These are phyloP conservation scores for Laspeyria flexula DNA, from an alignment of 2,888 invertebrate species.

Conservation along the genomic window DNA sequence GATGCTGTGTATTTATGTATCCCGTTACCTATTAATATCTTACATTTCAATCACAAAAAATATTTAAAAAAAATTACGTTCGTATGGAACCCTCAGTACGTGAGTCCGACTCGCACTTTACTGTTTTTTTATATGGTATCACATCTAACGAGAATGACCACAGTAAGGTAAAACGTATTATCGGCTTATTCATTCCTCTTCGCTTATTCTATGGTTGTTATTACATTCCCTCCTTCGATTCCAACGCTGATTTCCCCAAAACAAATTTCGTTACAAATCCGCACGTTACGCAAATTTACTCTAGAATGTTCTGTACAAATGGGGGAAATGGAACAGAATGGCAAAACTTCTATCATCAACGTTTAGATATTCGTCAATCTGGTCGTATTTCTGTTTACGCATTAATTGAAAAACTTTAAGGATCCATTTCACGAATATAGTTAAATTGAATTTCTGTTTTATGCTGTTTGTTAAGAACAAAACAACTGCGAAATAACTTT, in stretches of 20 bases:
- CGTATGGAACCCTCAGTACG: too few species aligned
- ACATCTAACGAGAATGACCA: too few species aligned
- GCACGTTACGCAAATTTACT: slow-evolving; percentile 12
- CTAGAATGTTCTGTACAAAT: slow-evolving; percentile 7
- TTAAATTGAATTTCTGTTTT: too few species aligned
- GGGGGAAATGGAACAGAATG: slow-evolving; percentile 3
- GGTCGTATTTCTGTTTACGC: slow-evolving; percentile 21
- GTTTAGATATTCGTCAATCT: slow-evolving; percentile 16
- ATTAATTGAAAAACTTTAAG: slow-evolving; percentile 51
- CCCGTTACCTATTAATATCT: too few species aligned
- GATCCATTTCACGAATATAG: slow-evolving; percentile 7
- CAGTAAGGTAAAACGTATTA: background rate
- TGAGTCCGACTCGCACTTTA: too few species aligned
- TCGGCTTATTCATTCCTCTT: background rate
- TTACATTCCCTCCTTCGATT: slow-evolving; percentile 9
- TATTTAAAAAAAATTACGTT: too few species aligned
- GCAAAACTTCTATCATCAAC: slow-evolving; percentile 9
- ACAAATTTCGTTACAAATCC: slow-evolving; percentile 14
- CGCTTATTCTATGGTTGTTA: slow-evolving; percentile 2
- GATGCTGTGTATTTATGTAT: too few species aligned
- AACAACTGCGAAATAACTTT: too few species aligned
- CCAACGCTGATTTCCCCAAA: slow-evolving; percentile 10
- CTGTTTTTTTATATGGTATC: too few species aligned
- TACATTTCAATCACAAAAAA: too few species aligned
- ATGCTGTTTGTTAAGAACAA: too few species aligned